Conservation (phyloP, 2,113 vertebrate species). For the Saccopteryx bilineata region DNA sequence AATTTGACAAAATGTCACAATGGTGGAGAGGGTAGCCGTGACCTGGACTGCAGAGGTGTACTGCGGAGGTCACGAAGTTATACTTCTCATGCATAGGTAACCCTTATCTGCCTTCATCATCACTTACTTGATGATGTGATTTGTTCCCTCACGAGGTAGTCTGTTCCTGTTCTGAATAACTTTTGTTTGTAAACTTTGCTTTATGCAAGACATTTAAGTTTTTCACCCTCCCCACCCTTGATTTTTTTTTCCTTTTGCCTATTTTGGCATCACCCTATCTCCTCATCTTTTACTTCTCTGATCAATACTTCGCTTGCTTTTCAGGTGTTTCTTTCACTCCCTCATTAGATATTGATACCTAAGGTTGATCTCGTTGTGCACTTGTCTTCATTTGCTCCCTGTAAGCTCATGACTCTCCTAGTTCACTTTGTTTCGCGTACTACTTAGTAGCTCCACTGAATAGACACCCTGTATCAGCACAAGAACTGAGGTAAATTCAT, state of each 20-base stretch:
- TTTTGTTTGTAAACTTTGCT: conserved; percentile 33
- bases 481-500: not conserved
- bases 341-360: not conserved
- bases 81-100: not conserved
- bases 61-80: not conserved
- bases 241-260: not conserved
- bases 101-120: not conserved
- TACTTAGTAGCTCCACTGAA: not conserved
- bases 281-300: not conserved
- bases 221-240: not conserved
- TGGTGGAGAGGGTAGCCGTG: not conserved
- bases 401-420: not conserved
- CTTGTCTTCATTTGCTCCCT: not conserved
- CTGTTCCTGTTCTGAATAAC: conserved; percentile 48
- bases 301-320: not conserved
- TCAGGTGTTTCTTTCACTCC: conserved; percentile 14
- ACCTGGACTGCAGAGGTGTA: not conserved
- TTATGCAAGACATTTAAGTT: not conserved
- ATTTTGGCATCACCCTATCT: not conserved
- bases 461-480: not conserved
- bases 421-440: not conserved
- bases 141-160: not conserved
- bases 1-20: not conserved
- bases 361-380: not conserved
- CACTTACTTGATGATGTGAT: conserved; percentile 32